Percentiles rank a stretch among this genome's conserved stretches.
Conservation (phyloP, 2,113 vertebrate species). For the Siniperca chuatsi region DNA sequence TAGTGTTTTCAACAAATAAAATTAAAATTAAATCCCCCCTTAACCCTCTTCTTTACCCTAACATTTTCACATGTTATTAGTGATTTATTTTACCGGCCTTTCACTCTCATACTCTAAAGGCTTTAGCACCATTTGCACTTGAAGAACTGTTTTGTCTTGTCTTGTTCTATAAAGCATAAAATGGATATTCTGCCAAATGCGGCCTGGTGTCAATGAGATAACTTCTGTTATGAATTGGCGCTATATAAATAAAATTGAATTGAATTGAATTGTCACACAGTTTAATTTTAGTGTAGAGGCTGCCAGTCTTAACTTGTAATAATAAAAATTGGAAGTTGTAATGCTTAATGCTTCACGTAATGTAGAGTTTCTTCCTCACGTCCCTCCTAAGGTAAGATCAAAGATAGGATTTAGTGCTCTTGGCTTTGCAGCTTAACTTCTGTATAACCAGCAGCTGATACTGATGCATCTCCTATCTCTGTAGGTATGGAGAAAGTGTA, state of each 20-base stretch:
- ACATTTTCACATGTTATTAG: neutral
- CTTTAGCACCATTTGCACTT: neutral
- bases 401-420: neutral
- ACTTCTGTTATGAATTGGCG: too few species aligned
- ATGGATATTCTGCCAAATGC: neutral
- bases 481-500: conserved; percentile 96
- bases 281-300: neutral
- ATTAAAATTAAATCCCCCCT: neutral
- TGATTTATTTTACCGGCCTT: neutral
- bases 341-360: too few species aligned
- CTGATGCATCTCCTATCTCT: neutral
- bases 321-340: neutral
- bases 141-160: neutral
- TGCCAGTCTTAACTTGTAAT: neutral
- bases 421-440: neutral
- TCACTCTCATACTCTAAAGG: neutral
- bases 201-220: neutral
- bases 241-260: too few species aligned
- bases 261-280: neutral
- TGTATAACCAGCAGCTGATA: neutral
- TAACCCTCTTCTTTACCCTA: neutral
- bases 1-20: neutral
- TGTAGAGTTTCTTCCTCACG: neutral
- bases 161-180: neutral
- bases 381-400: neutral